phyloP scores from a whole-genome alignment of 2,113 vertebrate genomes.

The Leucopsar rothschildi region DNA sequence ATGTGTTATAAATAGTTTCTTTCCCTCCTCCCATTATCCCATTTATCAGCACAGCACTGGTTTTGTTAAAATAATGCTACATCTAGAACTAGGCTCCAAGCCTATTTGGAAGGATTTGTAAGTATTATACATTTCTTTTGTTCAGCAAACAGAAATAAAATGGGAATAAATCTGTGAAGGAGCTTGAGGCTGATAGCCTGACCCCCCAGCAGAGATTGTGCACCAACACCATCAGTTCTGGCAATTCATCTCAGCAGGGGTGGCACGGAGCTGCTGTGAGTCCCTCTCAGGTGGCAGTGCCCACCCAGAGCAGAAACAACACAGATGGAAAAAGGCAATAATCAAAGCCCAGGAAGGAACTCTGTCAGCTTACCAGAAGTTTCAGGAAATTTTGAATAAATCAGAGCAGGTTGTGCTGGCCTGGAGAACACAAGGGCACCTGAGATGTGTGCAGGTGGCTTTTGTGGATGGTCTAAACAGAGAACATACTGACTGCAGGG shows the following conservation, averaged over 20 bases:
- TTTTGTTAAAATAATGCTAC: slow-evolving; percentile 4
- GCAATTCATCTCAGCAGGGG: not conserved
- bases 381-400: not conserved
- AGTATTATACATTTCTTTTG: not conserved
- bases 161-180: not conserved
- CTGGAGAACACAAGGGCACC: not conserved
- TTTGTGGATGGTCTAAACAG: not conserved
- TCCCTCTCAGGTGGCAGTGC: not conserved
- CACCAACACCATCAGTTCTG: not conserved
- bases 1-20: not conserved
- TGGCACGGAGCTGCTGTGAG: not conserved
- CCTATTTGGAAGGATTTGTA: not conserved
- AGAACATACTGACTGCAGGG: not conserved
- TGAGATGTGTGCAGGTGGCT: not conserved
- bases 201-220: not conserved
- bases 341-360: not conserved
- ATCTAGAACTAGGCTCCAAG: not conserved
- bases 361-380: not conserved
- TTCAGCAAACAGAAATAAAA: not conserved
- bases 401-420: not conserved
- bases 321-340: not conserved
- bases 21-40: not conserved
- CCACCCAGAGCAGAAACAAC: not conserved
- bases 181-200: not conserved
- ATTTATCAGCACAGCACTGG: not conserved